Conservation (phyloP, 2,888 invertebrate species). For the Chymomyza procnemis region DNA sequence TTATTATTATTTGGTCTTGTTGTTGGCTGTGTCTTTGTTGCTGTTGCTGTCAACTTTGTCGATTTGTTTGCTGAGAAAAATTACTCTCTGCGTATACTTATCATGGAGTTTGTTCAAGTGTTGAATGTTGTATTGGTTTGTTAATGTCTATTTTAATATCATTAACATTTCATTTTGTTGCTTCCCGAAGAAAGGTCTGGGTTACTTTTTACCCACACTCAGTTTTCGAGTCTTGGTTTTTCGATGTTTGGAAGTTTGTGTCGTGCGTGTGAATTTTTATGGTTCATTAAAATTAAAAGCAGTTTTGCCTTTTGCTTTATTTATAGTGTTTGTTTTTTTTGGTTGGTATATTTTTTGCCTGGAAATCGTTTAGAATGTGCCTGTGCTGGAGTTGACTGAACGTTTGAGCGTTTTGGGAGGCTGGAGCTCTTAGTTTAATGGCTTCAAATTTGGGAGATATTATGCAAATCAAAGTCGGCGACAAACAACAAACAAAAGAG, state of each 20-base stretch:
- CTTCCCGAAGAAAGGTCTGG: slow-evolving; percentile 36
- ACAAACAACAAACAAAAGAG: background rate
- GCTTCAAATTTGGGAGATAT: slow-evolving; percentile 25
- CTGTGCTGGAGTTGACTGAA: slow-evolving; percentile 47
- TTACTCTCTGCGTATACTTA: slow-evolving; percentile 31
- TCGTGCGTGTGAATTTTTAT: slow-evolving; percentile 72
- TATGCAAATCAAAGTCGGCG: background rate
- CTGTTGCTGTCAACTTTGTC: background rate
- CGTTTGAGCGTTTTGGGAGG: slow-evolving; percentile 1
- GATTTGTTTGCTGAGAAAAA: slow-evolving; percentile 61
- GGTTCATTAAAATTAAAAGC: slow-evolving; percentile 71
- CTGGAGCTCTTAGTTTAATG: slow-evolving; percentile 5
- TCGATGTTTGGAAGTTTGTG: slow-evolving; percentile 4
- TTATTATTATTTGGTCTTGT: slow-evolving; percentile 18
- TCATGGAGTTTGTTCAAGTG: background rate
- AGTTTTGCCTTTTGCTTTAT: slow-evolving; percentile 45
- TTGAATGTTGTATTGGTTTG: slow-evolving; percentile 52
- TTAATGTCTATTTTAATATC: slow-evolving; percentile 67
- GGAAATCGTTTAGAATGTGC: slow-evolving; percentile 17
- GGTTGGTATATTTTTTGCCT: background rate
- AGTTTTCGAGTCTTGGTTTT: background rate
- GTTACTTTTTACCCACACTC: slow-evolving; percentile 31
- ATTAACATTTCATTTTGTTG: slow-evolving; percentile 54
- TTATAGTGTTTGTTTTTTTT: slow-evolving; percentile 44
- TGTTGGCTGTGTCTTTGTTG: slow-evolving; percentile 9